phyloP scores from a whole-genome alignment of 2,888 invertebrate genomes.

The Leptopilina syphax region DNA sequence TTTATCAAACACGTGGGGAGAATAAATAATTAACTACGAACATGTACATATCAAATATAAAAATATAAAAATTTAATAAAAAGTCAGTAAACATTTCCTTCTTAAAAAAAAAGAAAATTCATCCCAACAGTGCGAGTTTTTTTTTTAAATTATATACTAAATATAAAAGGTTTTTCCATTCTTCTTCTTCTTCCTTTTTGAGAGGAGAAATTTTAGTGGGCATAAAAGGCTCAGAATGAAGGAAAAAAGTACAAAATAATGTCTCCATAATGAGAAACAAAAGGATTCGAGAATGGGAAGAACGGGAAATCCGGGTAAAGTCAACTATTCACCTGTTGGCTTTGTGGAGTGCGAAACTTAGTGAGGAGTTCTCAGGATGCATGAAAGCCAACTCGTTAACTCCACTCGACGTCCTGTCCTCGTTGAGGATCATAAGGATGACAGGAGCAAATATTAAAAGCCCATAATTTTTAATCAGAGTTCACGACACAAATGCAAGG shows the following conservation, averaged over 20 bases:
- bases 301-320: conserved; percentile 28
- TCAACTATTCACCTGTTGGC: conserved; percentile 38
- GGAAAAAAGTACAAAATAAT: conserved; percentile 27
- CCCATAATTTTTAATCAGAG: conserved; percentile 24
- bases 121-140: too few relatives aligned
- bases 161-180: too few relatives aligned
- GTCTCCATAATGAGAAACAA: conserved; percentile 10
- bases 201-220: not conserved
- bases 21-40: too few relatives aligned
- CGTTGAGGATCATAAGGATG: conserved; percentile 14
- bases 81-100: too few relatives aligned
- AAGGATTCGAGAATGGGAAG: conserved; percentile 16
- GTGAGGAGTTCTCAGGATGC: conserved; percentile 16
- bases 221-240: not conserved
- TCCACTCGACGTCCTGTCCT: conserved; percentile 21
- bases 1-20: too few relatives aligned
- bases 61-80: too few relatives aligned
- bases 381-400: conserved; percentile 32
- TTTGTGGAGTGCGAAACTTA: conserved; percentile 29
- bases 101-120: too few relatives aligned
- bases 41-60: too few relatives aligned
- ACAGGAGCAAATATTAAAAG: conserved; percentile 12
- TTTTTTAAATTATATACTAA: too few relatives aligned
- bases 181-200: too few relatives aligned
- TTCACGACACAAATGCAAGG: not conserved